phyloP scores from a whole-genome alignment of 2,888 invertebrate species.

The Hirtodrosophila trivittata region DNA sequence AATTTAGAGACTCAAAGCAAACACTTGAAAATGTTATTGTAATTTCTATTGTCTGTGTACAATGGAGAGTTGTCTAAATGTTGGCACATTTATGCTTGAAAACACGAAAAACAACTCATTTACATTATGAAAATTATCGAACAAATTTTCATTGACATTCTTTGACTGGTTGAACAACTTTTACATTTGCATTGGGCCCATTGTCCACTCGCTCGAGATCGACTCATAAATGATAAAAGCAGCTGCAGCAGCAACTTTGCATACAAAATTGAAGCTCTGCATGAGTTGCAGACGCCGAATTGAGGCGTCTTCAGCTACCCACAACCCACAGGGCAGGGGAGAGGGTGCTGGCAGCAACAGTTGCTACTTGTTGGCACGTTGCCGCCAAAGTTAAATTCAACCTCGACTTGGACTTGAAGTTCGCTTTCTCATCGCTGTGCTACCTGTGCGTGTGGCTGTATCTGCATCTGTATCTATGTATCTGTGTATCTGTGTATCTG shows the following conservation, averaged over 20 bases:
- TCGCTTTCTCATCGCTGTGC: slow-evolving; percentile 52
- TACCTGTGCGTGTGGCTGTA: slow-evolving; percentile 9
- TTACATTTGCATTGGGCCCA: slow-evolving; percentile 65
- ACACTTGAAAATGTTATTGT: no score
- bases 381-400: slow-evolving; percentile 36
- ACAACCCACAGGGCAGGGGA: slow-evolving; percentile 6
- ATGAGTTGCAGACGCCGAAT: slow-evolving; percentile 1
- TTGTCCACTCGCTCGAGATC: neutral
- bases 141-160: slow-evolving; percentile 61
- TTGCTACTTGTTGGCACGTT: slow-evolving; percentile 69
- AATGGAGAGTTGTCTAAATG: slow-evolving; percentile 45
- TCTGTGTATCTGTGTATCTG: slow-evolving; percentile 10
- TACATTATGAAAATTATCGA: slow-evolving; percentile 40
- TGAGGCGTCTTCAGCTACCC: slow-evolving; percentile 43
- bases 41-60: slow-evolving; percentile 27
- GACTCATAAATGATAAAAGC: slow-evolving; percentile 8
- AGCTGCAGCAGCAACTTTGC: neutral
- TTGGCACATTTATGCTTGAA: slow-evolving; percentile 41
- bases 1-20: no score
- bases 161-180: slow-evolving; percentile 73
- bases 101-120: slow-evolving; percentile 40
- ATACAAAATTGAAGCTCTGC: neutral
- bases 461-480: neutral
- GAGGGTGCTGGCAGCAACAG: slow-evolving; percentile 12
- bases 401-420: slow-evolving; percentile 49